Conservation (phyloP, 2,113 vertebrate species). For the Urocynchramus pylzowi region DNA sequence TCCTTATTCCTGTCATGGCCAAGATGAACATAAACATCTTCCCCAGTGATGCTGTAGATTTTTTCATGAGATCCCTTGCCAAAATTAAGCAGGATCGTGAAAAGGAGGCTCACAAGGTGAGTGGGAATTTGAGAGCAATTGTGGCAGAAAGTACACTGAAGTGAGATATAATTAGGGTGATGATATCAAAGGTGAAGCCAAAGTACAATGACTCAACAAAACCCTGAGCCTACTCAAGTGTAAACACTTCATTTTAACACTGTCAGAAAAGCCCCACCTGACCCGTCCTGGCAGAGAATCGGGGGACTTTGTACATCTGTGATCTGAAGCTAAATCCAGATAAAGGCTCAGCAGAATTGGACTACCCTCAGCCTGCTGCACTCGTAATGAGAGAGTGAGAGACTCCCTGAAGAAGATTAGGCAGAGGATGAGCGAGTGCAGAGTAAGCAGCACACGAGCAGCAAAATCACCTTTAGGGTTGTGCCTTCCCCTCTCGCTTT, state of each 20-base stretch:
- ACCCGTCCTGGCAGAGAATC: neutral
- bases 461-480: neutral
- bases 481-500: neutral
- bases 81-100: constrained; percentile 58
- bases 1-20: neutral
- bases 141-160: neutral
- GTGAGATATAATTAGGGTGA: neutral
- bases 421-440: neutral
- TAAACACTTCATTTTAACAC: neutral
- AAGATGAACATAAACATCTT: neutral
- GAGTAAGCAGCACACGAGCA: neutral
- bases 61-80: constrained; percentile 30
- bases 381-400: neutral
- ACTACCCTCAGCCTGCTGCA: neutral
- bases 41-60: neutral
- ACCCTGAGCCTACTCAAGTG: neutral
- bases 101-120: neutral
- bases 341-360: neutral
- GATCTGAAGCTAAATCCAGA: neutral
- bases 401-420: neutral
- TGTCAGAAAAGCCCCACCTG: neutral
- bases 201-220: neutral
- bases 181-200: neutral
- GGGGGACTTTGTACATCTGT: neutral
- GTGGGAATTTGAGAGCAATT: neutral